Conservation (phyloP, 2,888 invertebrate species). For the Tanytarsus gracilentus region DNA sequence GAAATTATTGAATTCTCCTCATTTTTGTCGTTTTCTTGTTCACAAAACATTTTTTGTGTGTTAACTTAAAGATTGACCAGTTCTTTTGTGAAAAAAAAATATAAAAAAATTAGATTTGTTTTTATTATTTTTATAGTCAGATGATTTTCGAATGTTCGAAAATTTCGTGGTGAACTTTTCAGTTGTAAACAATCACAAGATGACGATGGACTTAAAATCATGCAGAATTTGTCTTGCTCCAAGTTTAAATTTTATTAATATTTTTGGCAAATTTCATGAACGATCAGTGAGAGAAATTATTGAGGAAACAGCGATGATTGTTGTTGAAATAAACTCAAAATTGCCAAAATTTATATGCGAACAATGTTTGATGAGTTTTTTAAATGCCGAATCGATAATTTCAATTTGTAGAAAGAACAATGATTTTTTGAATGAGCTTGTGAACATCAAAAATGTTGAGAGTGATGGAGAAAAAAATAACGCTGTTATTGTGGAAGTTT, state of each 20-base stretch:
- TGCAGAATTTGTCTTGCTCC: neutral
- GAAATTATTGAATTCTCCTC: conserved; percentile 43
- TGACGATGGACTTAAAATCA: too few species aligned
- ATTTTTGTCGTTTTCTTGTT: too few species aligned
- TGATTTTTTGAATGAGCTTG: neutral
- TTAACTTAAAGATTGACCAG: too few species aligned
- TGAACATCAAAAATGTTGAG: neutral
- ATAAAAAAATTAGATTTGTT: too few species aligned
- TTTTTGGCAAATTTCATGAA: neutral
- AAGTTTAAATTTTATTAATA: neutral
- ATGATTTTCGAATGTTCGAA: too few species aligned
- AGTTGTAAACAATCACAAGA: too few species aligned
- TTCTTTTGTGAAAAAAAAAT: too few species aligned
- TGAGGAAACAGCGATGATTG: neutral
- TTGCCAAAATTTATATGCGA: neutral
- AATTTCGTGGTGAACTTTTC: too few species aligned
- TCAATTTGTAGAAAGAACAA: neutral
- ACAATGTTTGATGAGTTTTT: neutral
- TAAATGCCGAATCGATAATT: neutral
- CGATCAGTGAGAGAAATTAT: neutral
- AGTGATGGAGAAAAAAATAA: neutral
- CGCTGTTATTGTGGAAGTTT: neutral
- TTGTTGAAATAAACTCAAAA: neutral
- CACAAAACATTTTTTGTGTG: too few species aligned
- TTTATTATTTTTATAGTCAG: too few species aligned